Base-by-base conservation (phyloP, 53 echinoderm and acorn worm species). In the Henricia sp. region DNA sequence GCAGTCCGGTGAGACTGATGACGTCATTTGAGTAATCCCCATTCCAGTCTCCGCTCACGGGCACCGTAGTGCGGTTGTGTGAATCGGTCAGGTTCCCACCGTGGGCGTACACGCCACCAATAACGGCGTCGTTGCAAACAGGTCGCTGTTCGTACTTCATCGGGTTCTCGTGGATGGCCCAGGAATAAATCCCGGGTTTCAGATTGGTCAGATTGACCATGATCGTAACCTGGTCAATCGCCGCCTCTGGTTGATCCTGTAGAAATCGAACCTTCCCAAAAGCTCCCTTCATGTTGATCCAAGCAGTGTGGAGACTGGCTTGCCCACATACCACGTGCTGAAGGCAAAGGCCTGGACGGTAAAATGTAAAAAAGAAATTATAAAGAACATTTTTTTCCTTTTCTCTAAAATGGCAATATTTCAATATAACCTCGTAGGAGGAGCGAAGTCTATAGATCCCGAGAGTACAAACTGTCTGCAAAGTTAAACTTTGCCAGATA, bases 71-170 rank as follows among this genome's bases (percentile, higher is more conserved):
- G 23, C 62, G 38, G 30, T 67, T 89, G 12, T 52, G 41, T 21
- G 68, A 52, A 4, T 57, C 60, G 13, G 36, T 67, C 20, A 86
- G 37, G 28, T 87, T 71, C 0, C 77, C 77, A 20, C 66, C 87
- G 57, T 87, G 66, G 3, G 71, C 50, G 25, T 76, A 90, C 23
- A 93, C 78, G 29, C 71, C 35, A 0, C 96, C 96, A 25, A 93
- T 17, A 58, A 78, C 71, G 24, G 58, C 62, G 3, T 72, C 82
- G 27, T 72, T 71, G 71, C 99, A 99, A 8, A 87, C 83, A 21
- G 85, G 74, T 25, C 72, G 78, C 37, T 89, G 85, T 60, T 91
- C 94, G 87, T 99, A 99, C 20, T 92, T 37, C 99, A 99, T 94
- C 50, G 92, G 94, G 37, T 92, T 84, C n/a, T 89, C 44, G 30